These are phyloP conservation scores for Darevskia nairensis DNA, from an alignment of 2,797 vertebrate species.

Conservation along the genomic window DNA sequence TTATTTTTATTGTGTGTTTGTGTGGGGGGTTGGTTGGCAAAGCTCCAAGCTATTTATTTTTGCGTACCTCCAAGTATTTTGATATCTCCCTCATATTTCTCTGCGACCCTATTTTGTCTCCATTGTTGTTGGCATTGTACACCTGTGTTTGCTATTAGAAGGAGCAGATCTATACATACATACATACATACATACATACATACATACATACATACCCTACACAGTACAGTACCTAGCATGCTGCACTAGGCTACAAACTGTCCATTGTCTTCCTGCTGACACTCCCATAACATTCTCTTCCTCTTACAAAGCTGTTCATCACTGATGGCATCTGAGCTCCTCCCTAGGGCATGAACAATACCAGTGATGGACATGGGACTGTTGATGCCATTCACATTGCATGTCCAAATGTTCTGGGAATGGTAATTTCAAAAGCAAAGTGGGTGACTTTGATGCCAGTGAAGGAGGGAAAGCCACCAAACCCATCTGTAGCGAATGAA, in stretches of 20 bases:
- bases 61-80: not conserved
- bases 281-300: not conserved
- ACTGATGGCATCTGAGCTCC: not conserved
- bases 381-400: slow-evolving; percentile 10
- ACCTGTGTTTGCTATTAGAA: not conserved
- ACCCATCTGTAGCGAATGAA: not conserved
- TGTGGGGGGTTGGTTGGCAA: not conserved
- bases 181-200: no score
- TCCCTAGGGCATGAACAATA: slow-evolving; percentile 28
- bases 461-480: not conserved
- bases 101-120: not conserved
- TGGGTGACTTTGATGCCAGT: slow-evolving; percentile 1
- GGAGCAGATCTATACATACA: not conserved
- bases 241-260: not conserved
- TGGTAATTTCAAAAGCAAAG: not conserved
- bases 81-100: no score
- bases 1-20: not conserved
- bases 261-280: not conserved
- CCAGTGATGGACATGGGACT: not conserved
- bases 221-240: not conserved
- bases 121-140: not conserved
- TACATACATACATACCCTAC: not conserved
- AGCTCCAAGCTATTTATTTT: not conserved
- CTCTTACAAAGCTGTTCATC: not conserved
- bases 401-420: slow-evolving; percentile 32